Conservation (phyloP, 2,113 vertebrate species). For the Antidorcas marsupialis region DNA sequence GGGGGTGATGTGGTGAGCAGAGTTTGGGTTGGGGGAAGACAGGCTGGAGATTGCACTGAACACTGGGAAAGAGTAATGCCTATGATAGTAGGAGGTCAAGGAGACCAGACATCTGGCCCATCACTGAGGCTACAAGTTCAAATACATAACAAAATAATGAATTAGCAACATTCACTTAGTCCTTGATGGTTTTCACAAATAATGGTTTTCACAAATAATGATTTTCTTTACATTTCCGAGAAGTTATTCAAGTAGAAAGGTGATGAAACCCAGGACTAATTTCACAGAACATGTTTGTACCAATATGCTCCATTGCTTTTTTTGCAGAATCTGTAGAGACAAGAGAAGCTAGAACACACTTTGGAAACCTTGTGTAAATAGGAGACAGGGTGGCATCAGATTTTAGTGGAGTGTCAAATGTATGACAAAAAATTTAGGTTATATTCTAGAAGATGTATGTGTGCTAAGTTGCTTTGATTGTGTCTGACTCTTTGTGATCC, state of each 20-base stretch:
- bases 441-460: neutral
- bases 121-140: neutral
- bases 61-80: neutral
- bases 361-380: neutral
- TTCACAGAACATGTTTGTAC: neutral
- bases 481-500: neutral
- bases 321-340: neutral
- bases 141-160: neutral
- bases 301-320: neutral
- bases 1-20: neutral
- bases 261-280: neutral
- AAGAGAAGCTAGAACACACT: neutral
- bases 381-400: neutral
- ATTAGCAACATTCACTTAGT: neutral
- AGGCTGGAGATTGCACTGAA: neutral
- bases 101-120: neutral
- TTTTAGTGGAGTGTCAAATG: neutral
- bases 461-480: neutral
- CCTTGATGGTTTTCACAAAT: conserved; percentile 18
- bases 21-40: neutral
- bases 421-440: neutral
- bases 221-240: neutral
- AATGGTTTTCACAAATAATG: conserved; percentile 38
- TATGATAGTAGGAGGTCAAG: neutral
- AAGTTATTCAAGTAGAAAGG: conserved; percentile 20